A percentile compares a stretch with the other conserved stretches of the same genome.
Evolutionary conservation across 2,888 invertebrate genomes (phyloP).

Genomic region (Ischnura elegans): DNA sequence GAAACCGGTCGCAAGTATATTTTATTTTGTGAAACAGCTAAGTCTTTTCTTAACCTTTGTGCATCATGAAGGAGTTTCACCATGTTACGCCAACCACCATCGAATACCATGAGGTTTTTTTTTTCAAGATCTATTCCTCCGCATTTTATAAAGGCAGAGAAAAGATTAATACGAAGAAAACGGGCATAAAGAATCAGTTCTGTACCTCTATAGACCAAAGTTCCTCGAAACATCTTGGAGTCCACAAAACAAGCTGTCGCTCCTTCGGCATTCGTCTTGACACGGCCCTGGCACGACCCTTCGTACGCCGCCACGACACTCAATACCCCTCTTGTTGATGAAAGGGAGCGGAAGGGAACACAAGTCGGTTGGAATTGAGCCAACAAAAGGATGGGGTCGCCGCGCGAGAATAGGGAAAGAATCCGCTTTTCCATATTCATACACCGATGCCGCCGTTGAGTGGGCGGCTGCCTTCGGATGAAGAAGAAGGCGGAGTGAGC

Average conservation of each 20-base stretch:
- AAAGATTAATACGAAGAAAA: neutral
- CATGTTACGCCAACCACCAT: no score
- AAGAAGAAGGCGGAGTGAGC: no score
- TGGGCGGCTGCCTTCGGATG: neutral
- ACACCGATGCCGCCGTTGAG: neutral
- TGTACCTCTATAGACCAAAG: neutral
- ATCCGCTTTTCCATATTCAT: constrained; percentile 31
- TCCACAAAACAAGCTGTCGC: neutral
- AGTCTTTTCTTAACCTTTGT: no score
- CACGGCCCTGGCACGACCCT: neutral
- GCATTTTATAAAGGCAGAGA: no score
- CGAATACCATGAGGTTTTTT: no score
- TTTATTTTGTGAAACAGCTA: no score
- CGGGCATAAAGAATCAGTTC: neutral
- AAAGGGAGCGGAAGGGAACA: neutral
- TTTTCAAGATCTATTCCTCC: no score
- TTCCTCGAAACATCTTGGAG: neutral
- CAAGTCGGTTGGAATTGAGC: neutral
- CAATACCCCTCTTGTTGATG: neutral
- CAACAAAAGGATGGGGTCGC: neutral
- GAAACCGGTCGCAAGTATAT: no score
- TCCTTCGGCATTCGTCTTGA: neutral
- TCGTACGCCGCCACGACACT: neutral
- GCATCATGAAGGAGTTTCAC: no score
- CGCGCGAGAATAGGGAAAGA: neutral